phyloP scores from a whole-genome alignment of 2,888 invertebrate genomes.

The Tetramorium bicarinatum region DNA sequence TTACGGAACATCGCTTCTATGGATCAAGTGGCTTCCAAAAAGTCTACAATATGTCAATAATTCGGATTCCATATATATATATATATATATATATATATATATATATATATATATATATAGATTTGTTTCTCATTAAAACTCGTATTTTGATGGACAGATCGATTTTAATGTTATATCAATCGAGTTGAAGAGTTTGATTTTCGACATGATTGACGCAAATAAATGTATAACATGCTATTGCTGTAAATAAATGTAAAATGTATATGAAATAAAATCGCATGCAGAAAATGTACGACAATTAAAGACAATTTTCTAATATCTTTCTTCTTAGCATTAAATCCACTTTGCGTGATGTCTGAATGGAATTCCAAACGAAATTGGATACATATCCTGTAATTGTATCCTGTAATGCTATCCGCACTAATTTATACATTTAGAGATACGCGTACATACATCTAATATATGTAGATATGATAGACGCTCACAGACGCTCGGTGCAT shows the following conservation, averaged over 20 bases:
- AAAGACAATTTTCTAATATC: not conserved
- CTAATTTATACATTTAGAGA: conserved; percentile 31
- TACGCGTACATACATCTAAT: conserved; percentile 11
- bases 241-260: not conserved
- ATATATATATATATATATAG: too few relatives aligned
- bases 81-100: too few relatives aligned
- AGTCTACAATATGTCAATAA: not conserved
- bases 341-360: not conserved
- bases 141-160: not conserved
- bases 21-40: not conserved
- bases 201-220: not conserved
- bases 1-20: not conserved
- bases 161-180: not conserved
- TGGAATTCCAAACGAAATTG: not conserved
- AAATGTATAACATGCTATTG: not conserved
- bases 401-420: not conserved
- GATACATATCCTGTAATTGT: not conserved
- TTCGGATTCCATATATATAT: not conserved
- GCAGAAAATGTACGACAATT: not conserved
- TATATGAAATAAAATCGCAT: not conserved
- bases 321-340: not conserved
- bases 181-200: not conserved
- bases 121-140: not conserved
- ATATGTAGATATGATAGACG: conserved; percentile 12
- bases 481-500: not conserved